Evolutionary conservation across 1,140 invertebrate species (phyloP).

Genomic region (Asbolus verrucosus): DNA sequence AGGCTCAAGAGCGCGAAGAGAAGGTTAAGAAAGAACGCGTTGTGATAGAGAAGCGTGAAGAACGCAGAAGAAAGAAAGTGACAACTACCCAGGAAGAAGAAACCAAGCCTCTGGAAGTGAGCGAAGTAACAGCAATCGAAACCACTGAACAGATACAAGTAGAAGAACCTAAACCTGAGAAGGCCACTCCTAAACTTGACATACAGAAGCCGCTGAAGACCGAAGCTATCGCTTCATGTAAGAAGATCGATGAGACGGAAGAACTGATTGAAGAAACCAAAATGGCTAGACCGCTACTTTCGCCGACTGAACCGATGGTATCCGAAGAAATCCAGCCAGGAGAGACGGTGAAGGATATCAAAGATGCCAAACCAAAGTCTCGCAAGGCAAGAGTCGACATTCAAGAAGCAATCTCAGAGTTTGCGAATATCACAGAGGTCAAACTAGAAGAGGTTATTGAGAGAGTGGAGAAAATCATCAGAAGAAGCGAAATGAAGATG

Average conservation of each 20-base stretch:
- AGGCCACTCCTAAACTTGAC: conserved; percentile 68
- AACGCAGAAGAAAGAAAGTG: conserved; percentile 63
- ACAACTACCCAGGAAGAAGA: conserved; percentile 66
- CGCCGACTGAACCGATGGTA: conserved; percentile 70
- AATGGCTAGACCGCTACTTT: conserved; percentile 67
- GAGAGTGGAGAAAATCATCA: conserved; percentile 70
- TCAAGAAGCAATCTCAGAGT: conserved; percentile 65
- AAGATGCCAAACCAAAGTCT: conserved; percentile 64
- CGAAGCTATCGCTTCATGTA: conserved; percentile 72
- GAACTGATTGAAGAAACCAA: conserved; percentile 65
- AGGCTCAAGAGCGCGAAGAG: conserved; percentile 70
- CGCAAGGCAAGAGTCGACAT: conserved; percentile 61
- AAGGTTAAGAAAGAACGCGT: conserved; percentile 69
- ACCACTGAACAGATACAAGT: conserved; percentile 65
- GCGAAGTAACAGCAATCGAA: conserved; percentile 68
- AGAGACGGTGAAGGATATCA: conserved; percentile 69
- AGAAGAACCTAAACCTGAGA: conserved; percentile 63
- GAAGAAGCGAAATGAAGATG: conserved; percentile 71
- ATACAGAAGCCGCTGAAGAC: conserved; percentile 72
- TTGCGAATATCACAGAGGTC: conserved; percentile 65
- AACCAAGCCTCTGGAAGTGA: conserved; percentile 66
- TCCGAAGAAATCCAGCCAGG: conserved; percentile 71
- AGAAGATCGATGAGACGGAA: conserved; percentile 72
- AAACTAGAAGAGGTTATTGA: conserved; percentile 69
- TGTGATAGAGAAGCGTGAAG: conserved; percentile 66